Evolutionary conservation across 2,113 vertebrate genomes (phyloP).

Genomic region (Hemibagrus wyckioides): DNA sequence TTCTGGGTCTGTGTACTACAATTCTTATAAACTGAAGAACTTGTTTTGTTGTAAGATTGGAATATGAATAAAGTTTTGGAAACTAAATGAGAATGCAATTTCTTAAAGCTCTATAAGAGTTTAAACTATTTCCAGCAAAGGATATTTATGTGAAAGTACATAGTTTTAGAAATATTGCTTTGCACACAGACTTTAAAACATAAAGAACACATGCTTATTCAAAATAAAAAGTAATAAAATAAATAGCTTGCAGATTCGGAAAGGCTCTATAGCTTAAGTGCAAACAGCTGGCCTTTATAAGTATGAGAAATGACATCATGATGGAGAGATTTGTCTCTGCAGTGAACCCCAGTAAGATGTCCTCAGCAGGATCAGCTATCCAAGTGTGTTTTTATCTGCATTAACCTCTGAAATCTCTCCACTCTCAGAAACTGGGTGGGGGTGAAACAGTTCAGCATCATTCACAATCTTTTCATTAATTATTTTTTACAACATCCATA

Average conservation of each 20-base stretch:
- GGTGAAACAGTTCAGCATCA: neutral
- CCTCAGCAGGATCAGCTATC: slow-evolving; percentile 6
- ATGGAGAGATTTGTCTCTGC: slow-evolving; percentile 58
- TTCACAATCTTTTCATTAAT: slow-evolving; percentile 1
- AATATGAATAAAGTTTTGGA: slow-evolving; percentile 59
- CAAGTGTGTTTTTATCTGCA: slow-evolving; percentile 7
- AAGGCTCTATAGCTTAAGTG: slow-evolving; percentile 54
- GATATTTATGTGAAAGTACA: slow-evolving; percentile 18
- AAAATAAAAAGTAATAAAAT: slow-evolving; percentile 22
- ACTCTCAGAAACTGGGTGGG: slow-evolving; percentile 1
- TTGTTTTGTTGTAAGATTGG: slow-evolving; percentile 49
- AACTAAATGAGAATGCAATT: slow-evolving; percentile 45
- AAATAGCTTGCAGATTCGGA: slow-evolving; percentile 35
- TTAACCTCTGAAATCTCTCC: neutral
- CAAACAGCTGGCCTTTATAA: slow-evolving; percentile 71
- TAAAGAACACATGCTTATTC: slow-evolving; percentile 15
- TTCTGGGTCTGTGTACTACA: slow-evolving; percentile 57
- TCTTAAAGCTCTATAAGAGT: neutral
- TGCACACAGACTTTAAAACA: slow-evolving; percentile 33
- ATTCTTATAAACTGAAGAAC: slow-evolving; percentile 48
- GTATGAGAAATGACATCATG: slow-evolving; percentile 69
- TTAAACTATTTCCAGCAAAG: neutral
- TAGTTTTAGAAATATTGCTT: slow-evolving; percentile 7
- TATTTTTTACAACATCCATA: neutral
- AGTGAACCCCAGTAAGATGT: neutral